Evolutionary conservation across 2,113 vertebrate species (phyloP).

Genomic region (Grammomys dolichurus): DNA sequence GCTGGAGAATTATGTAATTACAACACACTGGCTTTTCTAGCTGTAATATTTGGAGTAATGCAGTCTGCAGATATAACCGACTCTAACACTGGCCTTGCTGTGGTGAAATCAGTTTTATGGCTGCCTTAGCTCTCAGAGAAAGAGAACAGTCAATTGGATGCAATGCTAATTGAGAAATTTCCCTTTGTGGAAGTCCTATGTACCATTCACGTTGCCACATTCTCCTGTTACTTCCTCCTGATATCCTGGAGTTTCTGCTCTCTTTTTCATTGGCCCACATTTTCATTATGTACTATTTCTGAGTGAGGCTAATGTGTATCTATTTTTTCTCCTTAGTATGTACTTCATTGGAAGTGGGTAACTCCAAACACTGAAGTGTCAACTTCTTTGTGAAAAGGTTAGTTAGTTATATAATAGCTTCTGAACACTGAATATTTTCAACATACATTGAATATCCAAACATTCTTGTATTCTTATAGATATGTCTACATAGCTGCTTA

Average conservation of each 20-base stretch:
- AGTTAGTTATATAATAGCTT: not conserved
- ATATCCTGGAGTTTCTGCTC: not conserved
- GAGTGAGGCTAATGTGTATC: not conserved
- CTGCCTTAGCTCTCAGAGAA: not conserved
- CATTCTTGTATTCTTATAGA: not conserved
- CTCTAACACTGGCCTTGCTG: not conserved
- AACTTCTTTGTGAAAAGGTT: not conserved
- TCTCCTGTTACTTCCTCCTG: not conserved
- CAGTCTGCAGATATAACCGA: not conserved
- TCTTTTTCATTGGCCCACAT: not conserved
- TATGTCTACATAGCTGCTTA: not conserved
- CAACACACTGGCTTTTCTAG: not conserved
- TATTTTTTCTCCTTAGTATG: not conserved
- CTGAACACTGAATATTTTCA: not conserved
- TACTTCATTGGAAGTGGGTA: not conserved
- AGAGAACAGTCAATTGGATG: not conserved
- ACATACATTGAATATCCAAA: not conserved
- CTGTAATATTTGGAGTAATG: not conserved
- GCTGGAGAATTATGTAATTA: not conserved
- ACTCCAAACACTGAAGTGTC: not conserved
- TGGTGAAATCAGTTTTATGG: not conserved
- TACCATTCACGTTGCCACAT: not conserved
- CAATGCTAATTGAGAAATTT: conserved; percentile 17
- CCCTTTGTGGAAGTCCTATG: not conserved
- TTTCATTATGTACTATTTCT: not conserved